Evolutionary conservation across 92 coral and sea anemone species (phyloP), one percentile per base, ranked within the genome.

Genomic region (Scolanthus callimorphus): DNA sequence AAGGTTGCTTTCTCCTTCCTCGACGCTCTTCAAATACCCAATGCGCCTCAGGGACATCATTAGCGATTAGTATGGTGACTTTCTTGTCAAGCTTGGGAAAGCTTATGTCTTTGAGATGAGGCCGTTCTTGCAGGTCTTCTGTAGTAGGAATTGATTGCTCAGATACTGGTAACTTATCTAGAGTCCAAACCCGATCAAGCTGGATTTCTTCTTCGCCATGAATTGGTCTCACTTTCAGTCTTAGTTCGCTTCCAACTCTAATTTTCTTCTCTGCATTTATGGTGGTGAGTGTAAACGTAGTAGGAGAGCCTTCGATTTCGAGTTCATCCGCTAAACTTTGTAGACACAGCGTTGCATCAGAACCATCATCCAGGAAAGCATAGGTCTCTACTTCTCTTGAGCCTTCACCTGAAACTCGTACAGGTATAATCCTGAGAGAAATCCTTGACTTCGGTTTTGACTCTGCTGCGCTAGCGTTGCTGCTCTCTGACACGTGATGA

Each of bases 391-490:
- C 73, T 15, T 13, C 43, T 17, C 11, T 3, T 10, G 56, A 43
- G 2, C 39, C 62, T 31, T 23, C 17, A 12, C 68, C 72, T 13
- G 29, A 13, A 13, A 71, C 57, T 23, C 67, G 25, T 2, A 78
- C 73, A 17, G 85, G 79, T 10, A 78, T 79, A 9, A 78, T 78
- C 9, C 58, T 34, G 1, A 78, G 60, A 13, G 73, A 55, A 25
- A 62, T 25, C 23, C 53, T 26, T 4, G 20, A 3, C 31, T 20
- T 55, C n/a, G n/a, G n/a, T n/a, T n/a, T n/a, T n/a, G n/a, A n/a
- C n/a, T n/a, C n/a, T n/a, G n/a, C n/a, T 2, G 21, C n/a, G 21
- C 41, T 51, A n/a, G 27, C 3, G 28, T 15, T 51, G 11, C 12
- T 2, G 15, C 2, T 3, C 27, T 25, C n/a, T 15, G 19, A 23